Percentiles rank a stretch among this genome's conserved stretches.
These are phyloP conservation scores for Fulmarus glacialis DNA, from an alignment of 2,113 vertebrate species.

Conservation along the genomic window DNA sequence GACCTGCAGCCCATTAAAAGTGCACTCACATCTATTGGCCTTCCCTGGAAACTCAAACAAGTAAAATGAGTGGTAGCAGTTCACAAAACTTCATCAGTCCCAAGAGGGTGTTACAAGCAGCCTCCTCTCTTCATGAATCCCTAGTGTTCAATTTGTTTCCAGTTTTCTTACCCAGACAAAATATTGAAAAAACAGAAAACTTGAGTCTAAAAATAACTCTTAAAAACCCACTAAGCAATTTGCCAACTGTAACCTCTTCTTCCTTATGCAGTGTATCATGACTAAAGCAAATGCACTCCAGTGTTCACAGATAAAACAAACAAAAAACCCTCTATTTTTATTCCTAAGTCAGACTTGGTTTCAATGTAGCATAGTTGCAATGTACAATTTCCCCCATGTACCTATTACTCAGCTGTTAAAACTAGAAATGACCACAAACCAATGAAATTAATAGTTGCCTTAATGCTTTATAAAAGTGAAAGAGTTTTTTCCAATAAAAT, in stretches of 20 bases:
- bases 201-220: constrained; percentile 37
- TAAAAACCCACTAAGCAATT: neutral
- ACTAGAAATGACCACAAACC: neutral
- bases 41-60: neutral
- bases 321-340: rapidly evolving
- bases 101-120: neutral
- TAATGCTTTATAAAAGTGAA: neutral
- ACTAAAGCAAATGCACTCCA: neutral
- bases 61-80: constrained; percentile 5
- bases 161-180: constrained; percentile 10
- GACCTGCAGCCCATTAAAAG: constrained; percentile 22
- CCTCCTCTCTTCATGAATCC: neutral
- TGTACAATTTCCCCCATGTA: neutral
- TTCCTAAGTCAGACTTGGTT: neutral
- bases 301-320: neutral
- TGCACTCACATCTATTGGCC: neutral
- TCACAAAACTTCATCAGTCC: neutral
- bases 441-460: neutral
- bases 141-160: neutral
- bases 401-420: neutral
- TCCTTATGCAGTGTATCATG: neutral
- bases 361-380: neutral
- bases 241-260: neutral
- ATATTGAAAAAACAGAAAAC: neutral
- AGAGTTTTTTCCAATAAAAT: neutral